Conservation (phyloP, 2,888 invertebrate genomes). For the Scelioninae gen. 1 region DNA sequence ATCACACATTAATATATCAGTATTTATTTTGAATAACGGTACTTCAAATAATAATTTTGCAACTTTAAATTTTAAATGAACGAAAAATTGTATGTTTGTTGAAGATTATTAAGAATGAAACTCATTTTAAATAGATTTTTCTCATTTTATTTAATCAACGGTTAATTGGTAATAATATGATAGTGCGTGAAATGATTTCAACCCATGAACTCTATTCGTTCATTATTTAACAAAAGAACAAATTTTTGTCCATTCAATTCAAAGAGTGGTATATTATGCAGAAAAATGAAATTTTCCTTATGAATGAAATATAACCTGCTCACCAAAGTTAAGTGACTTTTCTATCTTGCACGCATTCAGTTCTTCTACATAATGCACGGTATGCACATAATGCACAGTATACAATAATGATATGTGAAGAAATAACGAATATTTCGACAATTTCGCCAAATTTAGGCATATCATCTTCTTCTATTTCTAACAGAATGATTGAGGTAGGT, state of each 20-base stretch:
- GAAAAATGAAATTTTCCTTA: slow-evolving; percentile 37
- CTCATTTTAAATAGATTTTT: no score
- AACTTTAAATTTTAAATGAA: no score
- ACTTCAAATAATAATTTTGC: no score
- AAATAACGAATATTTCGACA: slow-evolving; percentile 24
- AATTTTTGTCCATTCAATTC: slow-evolving; percentile 9
- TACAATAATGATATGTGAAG: background rate
- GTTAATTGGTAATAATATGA: no score
- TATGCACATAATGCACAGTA: slow-evolving; percentile 5
- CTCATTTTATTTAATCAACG: no score
- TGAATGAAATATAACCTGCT: slow-evolving; percentile 18
- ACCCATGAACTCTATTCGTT: slow-evolving; percentile 34
- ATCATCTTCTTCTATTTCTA: slow-evolving; percentile 26
- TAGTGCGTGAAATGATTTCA: background rate
- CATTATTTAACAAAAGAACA: slow-evolving; percentile 34
- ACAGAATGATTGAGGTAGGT: slow-evolving; percentile 27
- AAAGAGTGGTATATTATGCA: slow-evolving; percentile 38
- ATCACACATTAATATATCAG: no score
- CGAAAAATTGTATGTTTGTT: no score
- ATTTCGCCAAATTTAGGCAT: slow-evolving; percentile 38
- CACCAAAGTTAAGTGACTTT: background rate
- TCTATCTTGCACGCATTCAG: slow-evolving; percentile 39
- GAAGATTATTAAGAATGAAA: no score
- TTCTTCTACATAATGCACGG: slow-evolving; percentile 7
- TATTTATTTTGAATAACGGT: no score